A percentile compares a stretch with the other conserved stretches of the same genome.
phyloP scores from a whole-genome alignment of 2,888 invertebrate species.

The Phymatocera aterrima region DNA sequence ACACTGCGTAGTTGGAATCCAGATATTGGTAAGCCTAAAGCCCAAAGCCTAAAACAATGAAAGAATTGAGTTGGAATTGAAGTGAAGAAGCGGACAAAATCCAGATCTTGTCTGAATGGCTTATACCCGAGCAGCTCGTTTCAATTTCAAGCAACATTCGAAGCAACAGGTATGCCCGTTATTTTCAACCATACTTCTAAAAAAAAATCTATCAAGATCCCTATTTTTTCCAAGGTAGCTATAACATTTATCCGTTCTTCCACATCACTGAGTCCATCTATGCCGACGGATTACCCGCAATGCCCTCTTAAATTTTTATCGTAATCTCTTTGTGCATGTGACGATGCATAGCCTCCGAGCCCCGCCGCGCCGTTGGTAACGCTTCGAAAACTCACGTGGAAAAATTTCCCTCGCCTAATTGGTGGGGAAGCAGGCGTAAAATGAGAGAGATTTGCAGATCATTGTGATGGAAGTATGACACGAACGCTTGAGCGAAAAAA shows the following conservation, averaged over 20 bases:
- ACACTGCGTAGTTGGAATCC: constrained; percentile 46
- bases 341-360: background rate
- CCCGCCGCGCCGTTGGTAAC: background rate
- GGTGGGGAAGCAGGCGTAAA: constrained; percentile 7
- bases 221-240: background rate
- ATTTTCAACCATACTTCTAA: constrained; percentile 15
- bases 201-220: constrained; percentile 17
- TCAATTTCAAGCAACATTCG: constrained; percentile 44
- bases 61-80: constrained; percentile 45
- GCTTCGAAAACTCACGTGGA: background rate
- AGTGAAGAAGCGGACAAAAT: constrained; percentile 44
- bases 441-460: constrained; percentile 17
- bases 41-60: constrained; percentile 45
- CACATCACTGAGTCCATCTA: background rate
- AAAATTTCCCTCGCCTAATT: constrained; percentile 18
- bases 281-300: too few relatives aligned
- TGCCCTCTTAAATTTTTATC: background rate
- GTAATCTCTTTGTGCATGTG: background rate
- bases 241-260: background rate
- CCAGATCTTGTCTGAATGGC: constrained; percentile 44
- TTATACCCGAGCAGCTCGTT: constrained; percentile 34
- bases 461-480: constrained; percentile 21
- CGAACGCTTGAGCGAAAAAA: background rate
- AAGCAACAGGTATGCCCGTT: constrained; percentile 46
- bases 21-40: constrained; percentile 39